Evolutionary conservation across 64 coral and sea anemone genomes (phyloP).

Genomic region (Stylophora pistillata): DNA sequence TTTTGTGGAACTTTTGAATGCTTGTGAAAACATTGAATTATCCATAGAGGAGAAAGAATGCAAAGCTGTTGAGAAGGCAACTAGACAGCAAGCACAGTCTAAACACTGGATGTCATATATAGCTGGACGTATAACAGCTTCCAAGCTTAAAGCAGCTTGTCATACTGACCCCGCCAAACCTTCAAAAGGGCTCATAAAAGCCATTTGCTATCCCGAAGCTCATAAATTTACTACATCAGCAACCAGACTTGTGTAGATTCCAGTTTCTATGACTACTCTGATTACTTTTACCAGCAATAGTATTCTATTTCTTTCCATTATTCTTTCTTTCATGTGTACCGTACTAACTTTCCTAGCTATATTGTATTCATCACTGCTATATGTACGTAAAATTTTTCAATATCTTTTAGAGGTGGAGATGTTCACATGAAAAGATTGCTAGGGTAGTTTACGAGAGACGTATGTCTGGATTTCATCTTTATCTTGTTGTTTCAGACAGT

Average conservation of each 20-base stretch:
- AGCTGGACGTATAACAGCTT: constrained; percentile 69
- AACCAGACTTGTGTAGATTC: constrained; percentile 1
- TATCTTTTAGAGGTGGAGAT: constrained; percentile 51
- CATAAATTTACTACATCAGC: constrained; percentile 61
- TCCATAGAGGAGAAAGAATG: constrained; percentile 11
- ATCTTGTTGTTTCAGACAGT: constrained; percentile 52
- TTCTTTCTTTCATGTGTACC: no score
- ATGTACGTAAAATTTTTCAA: no score
- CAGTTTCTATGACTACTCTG: no score
- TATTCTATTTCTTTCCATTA: not conserved
- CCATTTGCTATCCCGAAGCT: constrained; percentile 69
- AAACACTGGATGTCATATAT: constrained; percentile 42
- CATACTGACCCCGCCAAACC: constrained; percentile 47
- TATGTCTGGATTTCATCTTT: constrained; percentile 39
- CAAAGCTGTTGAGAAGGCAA: constrained; percentile 46
- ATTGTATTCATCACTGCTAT: no score
- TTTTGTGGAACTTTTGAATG: constrained; percentile 13
- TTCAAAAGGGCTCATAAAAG: no score
- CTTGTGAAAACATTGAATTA: not conserved
- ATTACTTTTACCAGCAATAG: not conserved
- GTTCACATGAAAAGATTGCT: constrained; percentile 61
- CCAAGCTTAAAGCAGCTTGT: constrained; percentile 52
- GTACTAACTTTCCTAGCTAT: no score
- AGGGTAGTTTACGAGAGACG: constrained; percentile 51
- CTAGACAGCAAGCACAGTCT: constrained; percentile 51